phyloP scores from a whole-genome alignment of 2,888 invertebrate genomes.

The Polydrusus tereticollis region DNA sequence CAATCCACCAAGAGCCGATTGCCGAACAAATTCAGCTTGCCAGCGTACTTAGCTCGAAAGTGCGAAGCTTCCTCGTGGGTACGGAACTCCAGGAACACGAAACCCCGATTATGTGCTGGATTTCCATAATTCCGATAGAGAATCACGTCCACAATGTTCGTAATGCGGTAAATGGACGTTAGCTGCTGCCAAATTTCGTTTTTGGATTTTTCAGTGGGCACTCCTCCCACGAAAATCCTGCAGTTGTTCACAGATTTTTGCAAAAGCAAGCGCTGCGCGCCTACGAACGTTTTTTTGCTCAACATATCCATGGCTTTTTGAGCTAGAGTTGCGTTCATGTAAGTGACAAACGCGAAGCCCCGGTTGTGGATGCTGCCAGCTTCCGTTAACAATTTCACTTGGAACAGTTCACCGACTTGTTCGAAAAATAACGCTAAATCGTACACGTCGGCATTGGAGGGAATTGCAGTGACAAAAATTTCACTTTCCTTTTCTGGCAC shows the following conservation, averaged over 20 bases:
- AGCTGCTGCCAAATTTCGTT: constrained; percentile 76
- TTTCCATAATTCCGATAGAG: constrained; percentile 68
- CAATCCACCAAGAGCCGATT: constrained; percentile 82
- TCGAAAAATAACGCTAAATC: constrained; percentile 79
- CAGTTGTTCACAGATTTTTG: constrained; percentile 56
- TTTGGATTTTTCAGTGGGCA: constrained; percentile 70
- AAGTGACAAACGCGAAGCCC: constrained; percentile 73
- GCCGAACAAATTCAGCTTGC: constrained; percentile 75
- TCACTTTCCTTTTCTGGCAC: constrained; percentile 77
- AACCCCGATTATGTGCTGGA: constrained; percentile 74
- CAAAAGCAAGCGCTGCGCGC: constrained; percentile 68
- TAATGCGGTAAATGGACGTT: constrained; percentile 57
- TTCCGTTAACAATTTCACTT: constrained; percentile 85
- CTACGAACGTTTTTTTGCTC: constrained; percentile 54
- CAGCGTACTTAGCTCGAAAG: constrained; percentile 75
- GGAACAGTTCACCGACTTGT: constrained; percentile 76
- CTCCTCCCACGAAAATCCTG: constrained; percentile 59
- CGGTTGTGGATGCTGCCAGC: constrained; percentile 75
- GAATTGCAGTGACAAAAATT: constrained; percentile 81
- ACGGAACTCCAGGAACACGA: constrained; percentile 85
- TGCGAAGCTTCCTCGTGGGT: constrained; percentile 80
- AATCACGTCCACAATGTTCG: constrained; percentile 69
- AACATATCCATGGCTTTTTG: constrained; percentile 59
- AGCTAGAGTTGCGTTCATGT: constrained; percentile 71
- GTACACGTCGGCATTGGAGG: constrained; percentile 80